Base-by-base conservation (phyloP, 2,888 invertebrate genomes). In the Caenorhabditis uteleia region DNA sequence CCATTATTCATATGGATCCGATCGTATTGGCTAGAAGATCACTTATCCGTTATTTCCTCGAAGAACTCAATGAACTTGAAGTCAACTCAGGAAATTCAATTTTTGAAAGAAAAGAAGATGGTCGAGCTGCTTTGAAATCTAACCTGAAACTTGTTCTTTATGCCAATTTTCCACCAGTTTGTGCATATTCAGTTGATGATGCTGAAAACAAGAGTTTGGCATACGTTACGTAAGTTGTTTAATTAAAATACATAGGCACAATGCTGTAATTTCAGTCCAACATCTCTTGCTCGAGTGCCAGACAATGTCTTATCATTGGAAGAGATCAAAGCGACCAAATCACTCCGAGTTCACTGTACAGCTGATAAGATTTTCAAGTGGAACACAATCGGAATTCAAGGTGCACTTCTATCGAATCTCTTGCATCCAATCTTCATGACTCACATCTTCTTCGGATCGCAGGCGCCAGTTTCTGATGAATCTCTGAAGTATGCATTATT, bases 361-460 rank as follows among this genome's bases (percentile, higher is more conserved):
- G 64, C 75, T 6, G 75, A 75, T 31, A 75, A 75, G 46, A 27
- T 75, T 2, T 68, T 62, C 65, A 75, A 75, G 45, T 75, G 75
- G 75, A 65, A 50, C 18, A 46, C 47, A 31, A 29, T 75, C 2
- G 75, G 72, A 44, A 40, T 69, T 18, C 72, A 72, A 33, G 72
- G 72, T n/a, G 69, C 67, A 12, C 67, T 72, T 16, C 57, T 72
- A 18, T 67, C 72, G 6, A 64, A 56, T 14, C 4, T 69, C 6
- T 20, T 72, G 12, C 50, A 72, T 5, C 67, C 72, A 16, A 44
- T 72, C 8, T 36, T 53, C 31, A 31, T 60, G 42, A 23, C 34
- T 2, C 14, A 31, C 6, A 54, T 68, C 18, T 68, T 48, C 49
- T 68, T 71, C 39, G 71, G 66, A 8, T 36, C 57, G 1, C 23